Conservation (phyloP, 2,113 vertebrate species). For the Psilopsiagon aurifrons region DNA sequence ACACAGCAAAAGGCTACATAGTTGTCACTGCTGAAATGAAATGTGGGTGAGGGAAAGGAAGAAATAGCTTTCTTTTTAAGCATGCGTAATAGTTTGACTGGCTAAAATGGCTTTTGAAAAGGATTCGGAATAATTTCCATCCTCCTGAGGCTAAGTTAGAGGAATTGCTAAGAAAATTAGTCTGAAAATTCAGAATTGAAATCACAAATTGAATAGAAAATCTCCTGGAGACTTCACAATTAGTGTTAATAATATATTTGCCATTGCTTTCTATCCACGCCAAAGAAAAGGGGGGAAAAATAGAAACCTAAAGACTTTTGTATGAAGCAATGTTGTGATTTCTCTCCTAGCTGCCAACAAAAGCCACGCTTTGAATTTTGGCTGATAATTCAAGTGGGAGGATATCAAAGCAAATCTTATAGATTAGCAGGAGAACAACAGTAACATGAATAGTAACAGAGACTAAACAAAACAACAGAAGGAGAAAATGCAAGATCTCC, state of each 20-base stretch:
- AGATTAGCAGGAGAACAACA: slow-evolving; percentile 12
- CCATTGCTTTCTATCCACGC: background rate
- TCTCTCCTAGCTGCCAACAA: slow-evolving; percentile 23
- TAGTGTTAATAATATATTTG: background rate
- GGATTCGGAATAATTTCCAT: background rate
- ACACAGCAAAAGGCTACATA: background rate
- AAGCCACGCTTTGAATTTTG: slow-evolving; percentile 2
- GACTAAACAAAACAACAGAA: background rate
- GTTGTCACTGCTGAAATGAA: background rate
- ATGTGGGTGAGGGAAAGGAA: background rate
- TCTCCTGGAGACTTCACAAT: background rate
- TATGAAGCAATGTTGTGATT: background rate
- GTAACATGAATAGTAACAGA: background rate
- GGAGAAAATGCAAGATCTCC: background rate
- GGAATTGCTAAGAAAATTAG: background rate
- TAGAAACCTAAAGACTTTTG: background rate
- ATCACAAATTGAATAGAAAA: background rate
- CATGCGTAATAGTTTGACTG: background rate
- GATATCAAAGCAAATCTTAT: slow-evolving; percentile 17
- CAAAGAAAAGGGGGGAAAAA: background rate
- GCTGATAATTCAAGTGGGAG: background rate
- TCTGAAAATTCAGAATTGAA: background rate
- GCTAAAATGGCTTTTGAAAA: background rate
- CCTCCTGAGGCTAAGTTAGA: background rate
- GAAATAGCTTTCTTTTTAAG: background rate